Conservation (phyloP, 2,888 invertebrate species). For the Autographa gamma region DNA sequence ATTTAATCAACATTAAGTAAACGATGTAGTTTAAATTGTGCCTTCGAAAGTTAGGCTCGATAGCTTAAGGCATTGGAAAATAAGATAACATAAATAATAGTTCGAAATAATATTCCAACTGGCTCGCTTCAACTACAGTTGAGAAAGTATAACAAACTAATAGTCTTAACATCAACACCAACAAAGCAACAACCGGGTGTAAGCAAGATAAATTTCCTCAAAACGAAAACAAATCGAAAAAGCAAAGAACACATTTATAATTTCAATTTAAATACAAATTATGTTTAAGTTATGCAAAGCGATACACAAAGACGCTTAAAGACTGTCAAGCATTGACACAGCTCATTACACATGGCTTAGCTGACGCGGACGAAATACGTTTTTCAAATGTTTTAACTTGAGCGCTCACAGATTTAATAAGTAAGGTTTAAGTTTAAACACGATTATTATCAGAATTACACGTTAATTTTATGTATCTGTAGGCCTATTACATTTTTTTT, state of each 20-base stretch:
- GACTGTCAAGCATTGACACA: conserved; percentile 31
- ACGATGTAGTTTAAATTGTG: background rate
- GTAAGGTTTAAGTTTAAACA: conserved; percentile 31
- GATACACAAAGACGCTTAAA: conserved; percentile 15
- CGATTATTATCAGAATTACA: conserved; percentile 18
- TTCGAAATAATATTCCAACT: background rate
- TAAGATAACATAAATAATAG: background rate
- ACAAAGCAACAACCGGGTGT: conserved; percentile 22
- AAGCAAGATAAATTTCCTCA: conserved; percentile 22
- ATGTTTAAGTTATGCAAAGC: conserved; percentile 47
- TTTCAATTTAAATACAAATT: conserved; percentile 55
- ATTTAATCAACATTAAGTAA: background rate
- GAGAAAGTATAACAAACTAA: conserved; percentile 19
- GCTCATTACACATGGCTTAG: conserved; percentile 27
- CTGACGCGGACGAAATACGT: conserved; percentile 20
- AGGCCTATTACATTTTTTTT: background rate
- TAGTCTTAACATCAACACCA: conserved; percentile 20
- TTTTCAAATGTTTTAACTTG: conserved; percentile 13
- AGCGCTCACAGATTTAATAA: conserved; percentile 15
- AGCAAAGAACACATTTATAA: conserved; percentile 27
- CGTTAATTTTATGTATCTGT: background rate
- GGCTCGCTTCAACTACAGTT: conserved; percentile 3
- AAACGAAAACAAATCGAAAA: conserved; percentile 30
- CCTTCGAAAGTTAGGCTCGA: background rate
- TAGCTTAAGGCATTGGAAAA: background rate